Base-by-base conservation (phyloP, 1,140 invertebrate species). In the Bombus superbus region DNA sequence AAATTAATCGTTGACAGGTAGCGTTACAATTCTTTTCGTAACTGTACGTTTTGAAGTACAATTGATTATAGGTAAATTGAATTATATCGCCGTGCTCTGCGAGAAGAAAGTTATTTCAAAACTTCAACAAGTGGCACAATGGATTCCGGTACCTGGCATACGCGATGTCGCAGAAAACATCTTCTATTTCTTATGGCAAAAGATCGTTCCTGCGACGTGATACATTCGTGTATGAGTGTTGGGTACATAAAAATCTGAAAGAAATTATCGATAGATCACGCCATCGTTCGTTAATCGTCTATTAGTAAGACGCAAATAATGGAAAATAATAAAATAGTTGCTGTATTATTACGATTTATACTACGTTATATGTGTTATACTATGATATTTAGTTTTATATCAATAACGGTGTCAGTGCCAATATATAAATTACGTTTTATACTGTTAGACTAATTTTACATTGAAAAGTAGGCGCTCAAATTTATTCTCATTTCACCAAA, bases 51-150 rank as follows among this genome's bases (percentile, higher is more conserved):
- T 64, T 22, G 32, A 32, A 74, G 22, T 53, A 53, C 47, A 53
- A 22, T 53, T 53, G 18, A 53, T 53, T 53, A 53, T 22, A 53
- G 47, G 25, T 10, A 59, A 40, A 75, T 40, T 38, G 4, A 35
- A 40, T 25, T 32, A 53, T n/a, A 9, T 22, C 53, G 71, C 68
- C 28, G 25, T 53, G 5, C 35, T 44, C 42, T 28, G 2, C 3
- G 40, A 13, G 64, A 42, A n/a, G 42, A 66, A 82, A 80, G 64
- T 62, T 75, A 72, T 53, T 81, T 35, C 18, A 11, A 81, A 53
- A 72, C 53, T 81, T 40, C 53, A 38, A 73, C n/a, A 28, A 64
- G 57, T 82, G 28, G 80, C 35, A 22, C 28, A 9, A 8, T 10
- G 42, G n/a, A 74, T 74, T 35, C n/a, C 10, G 9, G 44, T 53